Evolutionary conservation across 1,140 invertebrate species (phyloP).

Genomic region (Dendrolimus punctatus): DNA sequence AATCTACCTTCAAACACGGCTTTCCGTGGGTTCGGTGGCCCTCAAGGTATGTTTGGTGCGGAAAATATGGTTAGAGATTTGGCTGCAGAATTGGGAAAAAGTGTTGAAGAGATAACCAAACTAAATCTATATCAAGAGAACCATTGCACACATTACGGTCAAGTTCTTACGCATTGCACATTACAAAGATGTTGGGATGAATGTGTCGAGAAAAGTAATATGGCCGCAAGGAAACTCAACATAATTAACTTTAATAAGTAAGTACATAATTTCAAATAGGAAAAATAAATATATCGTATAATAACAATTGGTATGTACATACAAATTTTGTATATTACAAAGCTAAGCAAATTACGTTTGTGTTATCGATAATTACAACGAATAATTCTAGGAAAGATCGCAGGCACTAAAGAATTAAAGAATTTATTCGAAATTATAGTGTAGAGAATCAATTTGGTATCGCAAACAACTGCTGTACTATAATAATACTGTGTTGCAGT

Average conservation of each 20-base stretch:
- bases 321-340: not conserved
- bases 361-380: too few species aligned
- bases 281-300: not conserved
- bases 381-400: too few species aligned
- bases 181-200: constrained; percentile 88
- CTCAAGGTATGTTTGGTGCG: constrained; percentile 89
- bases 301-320: constrained; percentile 1
- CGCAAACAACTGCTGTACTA: too few species aligned
- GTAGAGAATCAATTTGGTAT: too few species aligned
- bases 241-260: constrained; percentile 85
- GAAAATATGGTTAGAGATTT: constrained; percentile 86
- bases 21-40: constrained; percentile 91
- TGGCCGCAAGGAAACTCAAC: constrained; percentile 72
- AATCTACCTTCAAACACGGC: constrained; percentile 93
- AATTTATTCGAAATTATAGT: too few species aligned
- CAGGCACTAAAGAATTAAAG: too few species aligned
- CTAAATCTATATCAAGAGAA: constrained; percentile 90
- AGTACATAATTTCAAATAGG: constrained; percentile 11
- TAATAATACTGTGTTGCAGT: too few species aligned
- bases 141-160: constrained; percentile 85
- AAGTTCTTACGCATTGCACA: constrained; percentile 83
- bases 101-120: constrained; percentile 68
- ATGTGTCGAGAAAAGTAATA: constrained; percentile 81
- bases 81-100: constrained; percentile 79
- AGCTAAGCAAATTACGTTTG: too few species aligned